Base-by-base conservation (phyloP, 2,797 vertebrate genomes). In the Oreonectes daqikongensis region DNA sequence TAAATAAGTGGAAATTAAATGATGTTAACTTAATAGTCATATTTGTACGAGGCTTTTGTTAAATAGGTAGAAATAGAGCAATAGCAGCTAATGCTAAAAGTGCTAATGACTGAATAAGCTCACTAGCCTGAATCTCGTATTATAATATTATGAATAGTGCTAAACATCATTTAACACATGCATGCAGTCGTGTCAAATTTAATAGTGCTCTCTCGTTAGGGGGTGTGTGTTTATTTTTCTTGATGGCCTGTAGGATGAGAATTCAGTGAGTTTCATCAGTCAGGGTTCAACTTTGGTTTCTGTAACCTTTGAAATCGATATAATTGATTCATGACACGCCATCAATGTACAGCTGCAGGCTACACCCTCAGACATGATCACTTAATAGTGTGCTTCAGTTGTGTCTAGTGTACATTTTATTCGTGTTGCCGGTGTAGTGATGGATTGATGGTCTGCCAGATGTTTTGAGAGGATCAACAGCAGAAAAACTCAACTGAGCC, bases 51-150 rank as follows among this genome's bases (percentile, higher is more conserved):
- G 44, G 28, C 30, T 69, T 77, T 77, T 63, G 57, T 77, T 28
- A 28, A n/a, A 4, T 35, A 42, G 48, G 2, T 26, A 57, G 30
- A 32, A 42, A 65, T 15, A 46, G 40, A 44, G 52, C 11, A 30
- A 7, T 63, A 69, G 66, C 66, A 4, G 57, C 67, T 70, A 77
- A 77, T 77, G 75, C 75, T 77, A 77, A 53, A 67, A 2, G 30
- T 9, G 65, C 65, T 76, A 76, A 50, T 63, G 46, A 63, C 66
- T 69, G 66, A 77, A 52, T 52, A 30, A 69, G 44, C 35, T 15
- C 30, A 77, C 11, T 18, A 9, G 3, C 9, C 9, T 48, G 15
- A 10, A 10, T 53, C 15, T 52, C 22, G 18, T 5, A 24, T 52
- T 32, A 15, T 44, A 8, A 24, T 12, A 4, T 17, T 7, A 30